Evolutionary conservation across 2,888 invertebrate genomes (phyloP).

Genomic region (Toxonevra muliebris): DNA sequence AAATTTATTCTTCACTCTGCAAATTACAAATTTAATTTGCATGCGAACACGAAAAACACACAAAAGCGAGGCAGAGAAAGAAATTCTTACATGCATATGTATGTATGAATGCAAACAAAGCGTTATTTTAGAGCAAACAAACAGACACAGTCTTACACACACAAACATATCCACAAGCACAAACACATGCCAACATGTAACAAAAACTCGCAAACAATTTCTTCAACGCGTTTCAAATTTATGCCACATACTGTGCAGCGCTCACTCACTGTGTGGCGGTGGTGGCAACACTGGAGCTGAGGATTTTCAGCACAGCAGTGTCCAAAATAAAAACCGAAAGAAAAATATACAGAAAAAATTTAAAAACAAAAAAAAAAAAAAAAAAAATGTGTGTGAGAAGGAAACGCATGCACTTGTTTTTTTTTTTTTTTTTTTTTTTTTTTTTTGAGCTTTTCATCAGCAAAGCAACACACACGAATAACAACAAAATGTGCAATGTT

Average conservation of each 20-base stretch:
- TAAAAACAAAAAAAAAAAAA: no score
- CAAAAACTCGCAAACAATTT: conserved; percentile 36
- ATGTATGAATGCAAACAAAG: neutral
- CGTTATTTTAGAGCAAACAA: no score
- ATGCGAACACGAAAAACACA: neutral
- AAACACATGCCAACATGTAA: conserved; percentile 15
- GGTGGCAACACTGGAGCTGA: no score
- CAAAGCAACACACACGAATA: no score
- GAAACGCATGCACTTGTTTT: neutral
- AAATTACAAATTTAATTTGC: conserved; percentile 29
- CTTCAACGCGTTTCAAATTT: conserved; percentile 45
- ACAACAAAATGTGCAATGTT: no score
- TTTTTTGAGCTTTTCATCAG: neutral
- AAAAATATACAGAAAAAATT: no score
- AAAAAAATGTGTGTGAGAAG: no score
- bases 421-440: neutral
- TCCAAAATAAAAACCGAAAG: no score
- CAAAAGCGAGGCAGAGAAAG: no score
- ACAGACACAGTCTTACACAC: neutral
- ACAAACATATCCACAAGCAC: neutral
- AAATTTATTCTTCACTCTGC: neutral
- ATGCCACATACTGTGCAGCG: conserved; percentile 35
- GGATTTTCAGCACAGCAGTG: no score
- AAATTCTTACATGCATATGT: neutral
- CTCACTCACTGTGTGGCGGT: conserved; percentile 1